A percentile compares a stretch with the other conserved stretches of the same genome.
Evolutionary conservation across 2,888 invertebrate genomes (phyloP).

Genomic region (Tiliacea aurago): DNA sequence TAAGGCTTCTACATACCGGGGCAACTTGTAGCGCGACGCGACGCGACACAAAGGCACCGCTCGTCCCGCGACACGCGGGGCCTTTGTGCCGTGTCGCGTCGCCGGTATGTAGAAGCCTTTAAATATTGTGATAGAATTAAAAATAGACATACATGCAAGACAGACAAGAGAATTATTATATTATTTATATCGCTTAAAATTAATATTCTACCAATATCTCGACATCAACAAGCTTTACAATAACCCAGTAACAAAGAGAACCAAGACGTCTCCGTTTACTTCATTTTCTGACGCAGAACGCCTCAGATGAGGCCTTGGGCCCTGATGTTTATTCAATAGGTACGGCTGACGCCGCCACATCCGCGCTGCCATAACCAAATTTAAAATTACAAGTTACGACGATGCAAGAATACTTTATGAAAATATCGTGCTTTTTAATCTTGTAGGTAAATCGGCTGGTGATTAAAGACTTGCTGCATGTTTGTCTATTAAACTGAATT

Average conservation of each 20-base stretch:
- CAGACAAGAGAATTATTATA: too few species aligned
- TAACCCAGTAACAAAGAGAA: conserved; percentile 25
- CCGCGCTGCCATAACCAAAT: conserved; percentile 59
- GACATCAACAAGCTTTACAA: too few species aligned
- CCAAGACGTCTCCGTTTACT: conserved; percentile 10
- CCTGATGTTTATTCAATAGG: conserved; percentile 75
- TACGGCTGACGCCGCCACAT: conserved; percentile 36
- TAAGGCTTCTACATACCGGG: too few species aligned
- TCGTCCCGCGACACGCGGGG: too few species aligned
- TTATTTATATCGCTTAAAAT: too few species aligned
- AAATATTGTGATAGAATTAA: too few species aligned
- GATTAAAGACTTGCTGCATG: neutral
- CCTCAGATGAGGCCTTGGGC: conserved; percentile 62
- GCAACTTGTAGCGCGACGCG: too few species aligned
- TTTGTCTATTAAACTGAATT: neutral
- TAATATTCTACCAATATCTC: neutral
- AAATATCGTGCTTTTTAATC: conserved; percentile 2
- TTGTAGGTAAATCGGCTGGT: neutral
- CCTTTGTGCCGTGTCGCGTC: too few species aligned
- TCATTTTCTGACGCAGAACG: conserved; percentile 13
- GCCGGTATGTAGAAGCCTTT: too few species aligned
- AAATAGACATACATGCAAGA: too few species aligned
- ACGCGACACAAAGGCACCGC: too few species aligned
- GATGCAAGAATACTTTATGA: conserved; percentile 44
- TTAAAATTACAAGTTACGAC: conserved; percentile 61